Conservation (phyloP, 2,888 invertebrate genomes). For the Caenorhabditis drosophilae region DNA sequence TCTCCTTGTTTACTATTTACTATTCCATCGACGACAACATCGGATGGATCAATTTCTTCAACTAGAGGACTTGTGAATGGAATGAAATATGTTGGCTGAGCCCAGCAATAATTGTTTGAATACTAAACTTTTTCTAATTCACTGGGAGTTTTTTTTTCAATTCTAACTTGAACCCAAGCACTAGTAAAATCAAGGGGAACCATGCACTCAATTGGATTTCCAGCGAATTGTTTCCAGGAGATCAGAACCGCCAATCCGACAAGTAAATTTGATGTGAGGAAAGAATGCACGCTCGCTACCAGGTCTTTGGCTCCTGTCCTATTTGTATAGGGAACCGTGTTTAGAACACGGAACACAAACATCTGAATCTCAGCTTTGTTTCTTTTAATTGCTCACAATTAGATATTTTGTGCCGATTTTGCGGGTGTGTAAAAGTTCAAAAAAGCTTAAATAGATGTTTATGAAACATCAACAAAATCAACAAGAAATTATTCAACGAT, state of each 20-base stretch:
- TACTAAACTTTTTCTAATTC: too few relatives aligned
- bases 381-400: neutral
- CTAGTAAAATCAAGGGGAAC: constrained; percentile 53
- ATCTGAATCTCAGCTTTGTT: constrained; percentile 28
- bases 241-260: constrained; percentile 64
- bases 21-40: constrained; percentile 27
- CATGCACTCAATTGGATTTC: constrained; percentile 66
- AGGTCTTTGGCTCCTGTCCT: constrained; percentile 60
- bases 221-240: constrained; percentile 67
- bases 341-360: constrained; percentile 64
- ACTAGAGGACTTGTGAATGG: constrained; percentile 47
- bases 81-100: constrained; percentile 65
- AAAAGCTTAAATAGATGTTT: constrained; percentile 34
- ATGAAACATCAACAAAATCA: constrained; percentile 46
- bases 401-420: constrained; percentile 8
- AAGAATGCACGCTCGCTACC: constrained; percentile 62
- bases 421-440: constrained; percentile 9
- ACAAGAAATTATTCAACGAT: constrained; percentile 56
- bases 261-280: constrained; percentile 65
- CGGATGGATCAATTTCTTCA: constrained; percentile 15
- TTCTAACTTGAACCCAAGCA: constrained; percentile 56
- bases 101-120: constrained; percentile 65
- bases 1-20: constrained; percentile 6
- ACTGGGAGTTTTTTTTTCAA: too few relatives aligned
- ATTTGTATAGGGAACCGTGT: constrained; percentile 66